Evolutionary conservation across 2,888 invertebrate genomes (phyloP).

Genomic region (Brachyopa scutellaris): DNA sequence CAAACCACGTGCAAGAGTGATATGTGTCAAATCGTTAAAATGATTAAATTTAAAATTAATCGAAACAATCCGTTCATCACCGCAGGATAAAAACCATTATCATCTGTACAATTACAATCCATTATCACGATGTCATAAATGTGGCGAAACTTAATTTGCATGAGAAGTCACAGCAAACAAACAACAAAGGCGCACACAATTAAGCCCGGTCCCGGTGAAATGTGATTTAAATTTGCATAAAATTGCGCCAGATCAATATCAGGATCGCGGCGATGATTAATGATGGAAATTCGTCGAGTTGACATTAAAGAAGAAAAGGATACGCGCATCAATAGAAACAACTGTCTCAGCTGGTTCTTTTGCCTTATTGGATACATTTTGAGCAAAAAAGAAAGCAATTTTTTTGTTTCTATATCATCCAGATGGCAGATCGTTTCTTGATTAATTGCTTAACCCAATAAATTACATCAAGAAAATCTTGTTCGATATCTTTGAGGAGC

Average conservation of each 20-base stretch:
- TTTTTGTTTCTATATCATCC: conserved; percentile 19
- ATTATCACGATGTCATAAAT: conserved; percentile 70
- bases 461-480: conserved; percentile 67
- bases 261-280: conserved; percentile 55
- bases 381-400: not conserved
- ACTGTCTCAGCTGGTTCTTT: conserved; percentile 34
- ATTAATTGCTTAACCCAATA: conserved; percentile 71
- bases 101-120: conserved; percentile 59
- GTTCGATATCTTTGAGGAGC: conserved; percentile 50
- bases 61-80: conserved; percentile 32
- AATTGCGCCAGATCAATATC: conserved; percentile 67
- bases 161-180: conserved; percentile 68
- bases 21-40: conserved; percentile 50
- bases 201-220: conserved; percentile 45
- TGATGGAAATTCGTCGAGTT: conserved; percentile 52
- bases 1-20: conserved; percentile 18
- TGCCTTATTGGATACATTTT: not conserved
- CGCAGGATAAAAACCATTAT: conserved; percentile 50
- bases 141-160: conserved; percentile 71
- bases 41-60: conserved; percentile 59
- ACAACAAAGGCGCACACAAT: conserved; percentile 49
- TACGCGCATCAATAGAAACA: conserved; percentile 32
- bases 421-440: conserved; percentile 46
- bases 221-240: conserved; percentile 70
- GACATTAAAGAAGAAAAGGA: conserved; percentile 57